Conservation (phyloP, 2,888 invertebrate species). For the Ochlodes sylvanus region DNA sequence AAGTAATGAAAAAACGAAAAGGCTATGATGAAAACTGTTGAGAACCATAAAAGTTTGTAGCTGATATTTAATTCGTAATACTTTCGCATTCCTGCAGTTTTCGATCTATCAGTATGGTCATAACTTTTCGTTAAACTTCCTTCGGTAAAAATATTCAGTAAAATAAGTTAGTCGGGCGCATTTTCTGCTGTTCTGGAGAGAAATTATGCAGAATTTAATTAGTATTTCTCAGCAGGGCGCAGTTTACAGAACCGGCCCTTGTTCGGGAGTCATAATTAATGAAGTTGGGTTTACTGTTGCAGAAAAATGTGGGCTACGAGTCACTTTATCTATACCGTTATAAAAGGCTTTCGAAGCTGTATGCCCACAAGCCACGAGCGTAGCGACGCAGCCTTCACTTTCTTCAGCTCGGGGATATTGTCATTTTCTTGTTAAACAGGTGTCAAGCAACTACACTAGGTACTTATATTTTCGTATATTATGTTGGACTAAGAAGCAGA, state of each 20-base stretch:
- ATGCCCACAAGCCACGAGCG: not conserved
- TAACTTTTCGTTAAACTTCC: slow-evolving; percentile 20
- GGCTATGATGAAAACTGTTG: too few relatives aligned
- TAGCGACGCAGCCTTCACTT: not conserved
- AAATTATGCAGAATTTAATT: slow-evolving; percentile 46
- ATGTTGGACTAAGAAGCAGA: too few relatives aligned
- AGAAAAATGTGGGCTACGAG: slow-evolving; percentile 31
- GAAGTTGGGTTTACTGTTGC: slow-evolving; percentile 30
- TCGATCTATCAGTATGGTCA: slow-evolving; percentile 14
- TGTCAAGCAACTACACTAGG: too few relatives aligned
- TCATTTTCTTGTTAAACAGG: too few relatives aligned
- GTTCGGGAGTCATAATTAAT: slow-evolving; percentile 39
- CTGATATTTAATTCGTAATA: too few relatives aligned
- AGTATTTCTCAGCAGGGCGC: slow-evolving; percentile 40
- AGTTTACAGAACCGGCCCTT: slow-evolving; percentile 35
- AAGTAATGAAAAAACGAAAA: too few relatives aligned
- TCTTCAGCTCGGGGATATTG: not conserved
- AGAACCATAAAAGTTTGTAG: too few relatives aligned
- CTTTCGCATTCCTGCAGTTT: not conserved
- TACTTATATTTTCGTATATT: too few relatives aligned
- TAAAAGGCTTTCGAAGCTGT: not conserved
- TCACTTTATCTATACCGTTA: slow-evolving; percentile 15
- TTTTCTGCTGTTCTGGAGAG: slow-evolving; percentile 41
- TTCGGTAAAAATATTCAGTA: slow-evolving; percentile 32
- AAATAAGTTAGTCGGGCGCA: slow-evolving; percentile 33